Conservation (phyloP, 2,797 vertebrate species). For the Poeciliopsis turneri region DNA sequence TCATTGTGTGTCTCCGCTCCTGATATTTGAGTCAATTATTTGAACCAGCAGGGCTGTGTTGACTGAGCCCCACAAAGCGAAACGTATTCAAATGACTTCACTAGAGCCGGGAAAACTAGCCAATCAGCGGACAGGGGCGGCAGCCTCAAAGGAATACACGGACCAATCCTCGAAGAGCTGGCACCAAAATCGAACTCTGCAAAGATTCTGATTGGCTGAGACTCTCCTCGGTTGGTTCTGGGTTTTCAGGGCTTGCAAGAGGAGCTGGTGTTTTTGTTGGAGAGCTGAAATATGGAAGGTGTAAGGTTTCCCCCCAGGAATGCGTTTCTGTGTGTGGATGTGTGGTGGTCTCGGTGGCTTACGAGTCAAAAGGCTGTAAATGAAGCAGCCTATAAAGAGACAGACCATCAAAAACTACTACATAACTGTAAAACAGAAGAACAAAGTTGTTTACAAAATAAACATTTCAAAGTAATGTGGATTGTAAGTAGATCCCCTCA, state of each 20-base stretch:
- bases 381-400: neutral
- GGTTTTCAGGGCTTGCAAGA: slow-evolving; percentile 18
- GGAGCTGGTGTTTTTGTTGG: slow-evolving; percentile 58
- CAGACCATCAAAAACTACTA: neutral
- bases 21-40: slow-evolving; percentile 50
- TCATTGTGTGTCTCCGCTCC: slow-evolving; percentile 53
- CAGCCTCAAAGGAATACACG: accelerated
- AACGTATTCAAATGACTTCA: slow-evolving; percentile 76
- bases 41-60: slow-evolving; percentile 46
- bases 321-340: slow-evolving; percentile 51
- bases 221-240: slow-evolving; percentile 36
- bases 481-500: neutral
- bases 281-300: slow-evolving; percentile 51
- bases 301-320: slow-evolving; percentile 68
- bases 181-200: slow-evolving; percentile 61
- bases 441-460: neutral
- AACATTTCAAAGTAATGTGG: neutral
- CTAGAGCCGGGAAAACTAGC: slow-evolving; percentile 74
- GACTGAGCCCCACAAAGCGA: slow-evolving; percentile 50
- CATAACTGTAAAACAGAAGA: neutral
- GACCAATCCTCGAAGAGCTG: slow-evolving; percentile 61
- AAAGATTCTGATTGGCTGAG: slow-evolving; percentile 68
- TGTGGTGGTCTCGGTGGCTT: slow-evolving; percentile 21
- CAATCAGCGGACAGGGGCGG: slow-evolving; percentile 54
- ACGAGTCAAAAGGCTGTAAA: slow-evolving; percentile 17